Conservation (phyloP, 2,797 vertebrate species). For the Eurystomus glaucurus region DNA sequence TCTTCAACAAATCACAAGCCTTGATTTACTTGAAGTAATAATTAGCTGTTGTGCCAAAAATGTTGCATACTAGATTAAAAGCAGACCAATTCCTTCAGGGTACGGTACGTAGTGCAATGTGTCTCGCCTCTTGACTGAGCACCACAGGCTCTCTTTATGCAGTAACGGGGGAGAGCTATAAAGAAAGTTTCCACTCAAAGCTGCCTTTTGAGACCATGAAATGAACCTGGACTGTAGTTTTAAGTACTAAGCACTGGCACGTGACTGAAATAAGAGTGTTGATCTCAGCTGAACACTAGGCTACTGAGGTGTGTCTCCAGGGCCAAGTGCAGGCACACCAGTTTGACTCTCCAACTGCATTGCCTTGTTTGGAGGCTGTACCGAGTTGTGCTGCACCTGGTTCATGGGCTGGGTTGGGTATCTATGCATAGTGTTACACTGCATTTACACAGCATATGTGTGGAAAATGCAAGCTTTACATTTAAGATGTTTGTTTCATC, state of each 20-base stretch:
- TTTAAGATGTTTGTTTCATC: conserved; percentile 26
- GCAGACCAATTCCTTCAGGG: background rate
- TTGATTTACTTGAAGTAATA: background rate
- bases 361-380: background rate
- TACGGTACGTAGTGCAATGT: background rate
- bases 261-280: background rate
- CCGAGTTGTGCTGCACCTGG: background rate
- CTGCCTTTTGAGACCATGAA: background rate
- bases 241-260: background rate
- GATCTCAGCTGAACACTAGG: background rate
- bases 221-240: background rate
- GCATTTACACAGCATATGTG: background rate
- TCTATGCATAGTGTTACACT: background rate
- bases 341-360: accelerated
- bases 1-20: background rate
- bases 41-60: background rate
- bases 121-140: background rate
- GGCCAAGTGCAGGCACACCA: background rate
- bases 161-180: background rate
- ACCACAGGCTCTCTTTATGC: background rate
- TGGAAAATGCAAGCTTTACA: background rate
- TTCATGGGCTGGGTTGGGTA: background rate
- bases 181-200: background rate
- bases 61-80: background rate
- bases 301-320: background rate